Base-by-base conservation (phyloP, 2,797 vertebrate genomes). In the Muraenolepis orangiensis region DNA sequence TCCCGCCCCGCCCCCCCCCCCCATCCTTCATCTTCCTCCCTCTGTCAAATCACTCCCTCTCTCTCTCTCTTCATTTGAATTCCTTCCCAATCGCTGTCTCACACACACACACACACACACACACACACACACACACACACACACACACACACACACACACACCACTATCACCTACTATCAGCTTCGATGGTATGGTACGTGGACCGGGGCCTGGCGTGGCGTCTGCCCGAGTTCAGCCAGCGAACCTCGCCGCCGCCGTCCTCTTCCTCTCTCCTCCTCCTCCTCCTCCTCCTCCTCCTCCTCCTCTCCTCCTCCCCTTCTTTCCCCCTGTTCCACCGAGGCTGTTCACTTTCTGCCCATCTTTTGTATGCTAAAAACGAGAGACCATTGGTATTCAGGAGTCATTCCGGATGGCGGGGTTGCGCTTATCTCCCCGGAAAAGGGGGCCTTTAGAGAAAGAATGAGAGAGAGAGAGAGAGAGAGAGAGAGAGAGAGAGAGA, bases 381-480 rank as follows among this genome's bases (percentile, higher is more conserved):
- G 14, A n/a, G 30, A 23, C n/a, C 78, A 89, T 90, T 89, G 85
- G 88, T 89, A 91, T 91, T 90, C 88, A 78, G 70, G 72, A 79
- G 83, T 72, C 72, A 70, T 69, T 32, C 32, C 40, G 72, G 75
- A 40, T 73, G 83, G 77, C 84, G 79, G 72, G 31, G n/a, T n/a
- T 75, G 5, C n/a, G 79, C 84, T 89, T 90, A 90, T 91, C 91
- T 89, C 72, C 61, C 84, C 85, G 46, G 70, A 76, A 38, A 26
- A 38, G 26, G 26, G 67, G 73, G 78, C 84, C 88, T 87, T 90
- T 83, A 88, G 86, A 86, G 26, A 46, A 87, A 86, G 26, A 46
- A 18, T n/a, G 34, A 38, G 26, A 23, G 23, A 14, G 26, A 66
- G 26, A 23, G 23, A 2, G 61, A 66, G 61, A 23, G 76, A 38